Percentiles rank a stretch among this genome's conserved stretches.
These are phyloP conservation scores for Todus mexicanus DNA, from an alignment of 2,797 vertebrate genomes.

Conservation along the genomic window DNA sequence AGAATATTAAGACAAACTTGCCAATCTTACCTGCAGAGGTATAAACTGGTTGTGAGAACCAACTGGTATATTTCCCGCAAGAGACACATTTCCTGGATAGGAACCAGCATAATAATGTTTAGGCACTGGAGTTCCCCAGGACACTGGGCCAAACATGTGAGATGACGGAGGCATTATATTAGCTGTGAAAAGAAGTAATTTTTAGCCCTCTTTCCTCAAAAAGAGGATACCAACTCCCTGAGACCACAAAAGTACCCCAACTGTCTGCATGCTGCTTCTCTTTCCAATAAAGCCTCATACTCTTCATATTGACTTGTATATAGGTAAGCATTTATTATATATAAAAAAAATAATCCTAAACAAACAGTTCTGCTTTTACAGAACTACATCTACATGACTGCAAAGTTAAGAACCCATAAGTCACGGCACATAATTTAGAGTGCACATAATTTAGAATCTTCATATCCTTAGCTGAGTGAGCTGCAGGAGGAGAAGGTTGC, in stretches of 20 bases:
- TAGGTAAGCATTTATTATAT: background rate
- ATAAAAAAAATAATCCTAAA: background rate
- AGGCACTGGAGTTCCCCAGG: conserved; percentile 84
- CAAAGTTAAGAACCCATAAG: background rate
- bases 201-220: background rate
- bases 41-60: conserved; percentile 95
- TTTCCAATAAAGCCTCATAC: background rate
- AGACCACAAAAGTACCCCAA: background rate
- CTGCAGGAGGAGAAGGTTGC: background rate
- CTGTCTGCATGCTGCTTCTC: background rate
- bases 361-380: background rate
- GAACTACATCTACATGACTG: background rate
- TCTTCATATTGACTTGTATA: background rate
- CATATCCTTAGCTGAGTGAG: background rate
- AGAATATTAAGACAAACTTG: background rate
- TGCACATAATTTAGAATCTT: background rate
- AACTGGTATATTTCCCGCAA: conserved; percentile 73
- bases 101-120: conserved; percentile 82
- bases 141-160: conserved; percentile 78
- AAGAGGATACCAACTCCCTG: background rate
- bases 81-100: conserved; percentile 77
- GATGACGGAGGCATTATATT: conserved; percentile 83
- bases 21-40: conserved; percentile 87
- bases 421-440: background rate
- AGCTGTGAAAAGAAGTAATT: conserved; percentile 59